A percentile compares a stretch with the other conserved stretches of the same genome.
These are phyloP conservation scores for Cataglyphis altisquamis DNA, from an alignment of 2,888 invertebrate genomes.

Conservation along the genomic window DNA sequence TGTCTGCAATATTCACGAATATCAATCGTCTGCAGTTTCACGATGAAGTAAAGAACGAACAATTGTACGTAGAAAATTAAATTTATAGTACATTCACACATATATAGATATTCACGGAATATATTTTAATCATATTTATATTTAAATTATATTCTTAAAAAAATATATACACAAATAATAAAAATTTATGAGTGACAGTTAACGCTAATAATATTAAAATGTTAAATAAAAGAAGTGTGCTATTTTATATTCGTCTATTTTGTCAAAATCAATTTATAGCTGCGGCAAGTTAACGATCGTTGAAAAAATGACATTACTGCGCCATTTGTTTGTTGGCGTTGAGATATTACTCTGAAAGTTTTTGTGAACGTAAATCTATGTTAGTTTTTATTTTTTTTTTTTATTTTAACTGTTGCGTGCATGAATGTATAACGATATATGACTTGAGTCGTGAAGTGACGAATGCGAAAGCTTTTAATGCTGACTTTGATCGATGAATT, in stretches of 20 bases:
- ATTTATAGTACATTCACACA: background rate
- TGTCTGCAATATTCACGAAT: slow-evolving; percentile 34
- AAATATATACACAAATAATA: background rate
- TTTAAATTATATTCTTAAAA: background rate
- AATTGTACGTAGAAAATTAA: slow-evolving; percentile 12
- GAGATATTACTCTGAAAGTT: slow-evolving; percentile 23
- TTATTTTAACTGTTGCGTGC: background rate
- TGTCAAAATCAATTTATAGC: slow-evolving; percentile 15
- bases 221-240: too few species aligned
- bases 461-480: slow-evolving; percentile 48
- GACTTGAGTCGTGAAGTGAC: slow-evolving; percentile 34
- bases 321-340: slow-evolving; percentile 24
- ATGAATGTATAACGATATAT: slow-evolving; percentile 25
- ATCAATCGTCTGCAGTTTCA: background rate
- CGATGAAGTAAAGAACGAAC: background rate
- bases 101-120: background rate
- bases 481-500: slow-evolving; percentile 63
- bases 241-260: slow-evolving; percentile 11
- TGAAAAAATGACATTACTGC: slow-evolving; percentile 20
- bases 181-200: background rate
- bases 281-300: background rate
- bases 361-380: slow-evolving; percentile 22
- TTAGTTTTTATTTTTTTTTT: slow-evolving; percentile 34
- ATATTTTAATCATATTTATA: background rate
- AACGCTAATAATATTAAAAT: background rate